phyloP scores from a whole-genome alignment of 1,140 invertebrate species.

The Chionoecetes opilio region DNA sequence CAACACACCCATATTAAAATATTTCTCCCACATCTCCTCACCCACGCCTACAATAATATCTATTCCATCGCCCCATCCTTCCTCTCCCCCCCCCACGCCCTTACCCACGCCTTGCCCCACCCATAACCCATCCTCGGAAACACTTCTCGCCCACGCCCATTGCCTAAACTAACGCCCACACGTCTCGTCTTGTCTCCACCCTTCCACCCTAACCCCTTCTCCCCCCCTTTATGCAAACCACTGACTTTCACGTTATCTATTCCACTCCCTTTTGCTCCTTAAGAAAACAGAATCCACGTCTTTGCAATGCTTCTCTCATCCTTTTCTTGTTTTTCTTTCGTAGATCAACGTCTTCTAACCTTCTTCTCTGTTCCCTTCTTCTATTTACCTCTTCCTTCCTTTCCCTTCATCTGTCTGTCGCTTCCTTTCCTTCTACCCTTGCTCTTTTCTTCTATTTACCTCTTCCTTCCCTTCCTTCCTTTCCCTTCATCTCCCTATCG shows the following conservation, averaged over 20 bases:
- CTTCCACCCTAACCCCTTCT: neutral
- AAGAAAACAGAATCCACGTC: neutral
- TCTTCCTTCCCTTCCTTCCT: neutral
- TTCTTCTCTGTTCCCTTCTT: constrained; percentile 6
- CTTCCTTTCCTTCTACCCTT: neutral
- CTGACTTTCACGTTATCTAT: neutral
- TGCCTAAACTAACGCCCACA: neutral
- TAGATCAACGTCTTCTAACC: constrained; percentile 38
- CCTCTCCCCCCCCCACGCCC: neutral
- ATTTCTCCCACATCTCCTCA: neutral
- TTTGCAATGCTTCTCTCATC: neutral
- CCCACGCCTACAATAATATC: neutral
- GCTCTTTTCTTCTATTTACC: neutral
- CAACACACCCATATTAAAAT: neutral
- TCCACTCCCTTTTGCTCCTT: neutral
- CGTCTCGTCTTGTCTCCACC: neutral
- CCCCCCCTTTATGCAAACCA: neutral
- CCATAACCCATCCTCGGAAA: neutral
- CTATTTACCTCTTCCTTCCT: neutral
- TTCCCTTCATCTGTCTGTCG: neutral
- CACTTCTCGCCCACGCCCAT: neutral
- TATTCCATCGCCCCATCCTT: neutral
- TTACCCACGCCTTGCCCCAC: neutral
- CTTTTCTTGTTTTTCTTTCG: neutral
- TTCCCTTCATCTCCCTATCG: neutral